phyloP scores from a whole-genome alignment of 2,797 vertebrate genomes.

The Oryzias sinensis region DNA sequence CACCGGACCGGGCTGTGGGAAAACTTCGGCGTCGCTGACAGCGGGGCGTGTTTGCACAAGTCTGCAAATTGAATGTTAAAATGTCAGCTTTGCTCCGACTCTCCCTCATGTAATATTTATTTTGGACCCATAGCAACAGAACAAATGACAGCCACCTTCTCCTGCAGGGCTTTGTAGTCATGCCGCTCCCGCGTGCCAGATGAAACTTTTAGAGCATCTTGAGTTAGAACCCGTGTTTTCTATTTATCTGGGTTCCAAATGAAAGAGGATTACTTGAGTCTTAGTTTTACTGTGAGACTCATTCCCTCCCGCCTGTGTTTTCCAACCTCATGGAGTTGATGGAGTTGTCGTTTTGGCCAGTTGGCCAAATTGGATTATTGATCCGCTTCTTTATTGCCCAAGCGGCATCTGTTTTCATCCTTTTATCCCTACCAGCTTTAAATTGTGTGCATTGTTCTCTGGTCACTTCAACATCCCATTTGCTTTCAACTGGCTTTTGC shows the following conservation, averaged over 20 bases:
- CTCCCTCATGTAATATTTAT: conserved; percentile 22
- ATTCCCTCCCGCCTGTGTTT: conserved; percentile 19
- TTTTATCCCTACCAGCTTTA: conserved; percentile 33
- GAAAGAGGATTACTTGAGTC: conserved; percentile 5
- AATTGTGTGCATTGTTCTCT: conserved; percentile 14
- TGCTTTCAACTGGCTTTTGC: conserved; percentile 10
- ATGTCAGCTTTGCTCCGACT: conserved; percentile 18
- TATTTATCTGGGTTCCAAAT: conserved; percentile 6
- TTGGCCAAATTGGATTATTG: conserved; percentile 38
- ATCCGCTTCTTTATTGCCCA: conserved; percentile 32
- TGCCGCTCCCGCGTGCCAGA: neutral
- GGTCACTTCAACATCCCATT: conserved; percentile 13
- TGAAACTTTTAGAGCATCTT: neutral
- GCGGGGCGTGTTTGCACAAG: neutral
- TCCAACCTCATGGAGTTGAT: conserved; percentile 9
- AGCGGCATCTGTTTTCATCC: conserved; percentile 29
- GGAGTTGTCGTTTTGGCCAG: conserved; percentile 10
- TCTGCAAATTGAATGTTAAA: conserved; percentile 21
- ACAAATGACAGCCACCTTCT: conserved; percentile 5
- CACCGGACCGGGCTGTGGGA: neutral
- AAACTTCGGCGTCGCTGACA: neutral
- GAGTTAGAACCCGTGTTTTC: neutral
- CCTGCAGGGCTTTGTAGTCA: conserved; percentile 5
- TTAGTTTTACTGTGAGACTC: conserved; percentile 4
- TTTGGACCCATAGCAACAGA: neutral